Conservation (phyloP, 2,888 invertebrate genomes). For the Rhamnusium bicolor region DNA sequence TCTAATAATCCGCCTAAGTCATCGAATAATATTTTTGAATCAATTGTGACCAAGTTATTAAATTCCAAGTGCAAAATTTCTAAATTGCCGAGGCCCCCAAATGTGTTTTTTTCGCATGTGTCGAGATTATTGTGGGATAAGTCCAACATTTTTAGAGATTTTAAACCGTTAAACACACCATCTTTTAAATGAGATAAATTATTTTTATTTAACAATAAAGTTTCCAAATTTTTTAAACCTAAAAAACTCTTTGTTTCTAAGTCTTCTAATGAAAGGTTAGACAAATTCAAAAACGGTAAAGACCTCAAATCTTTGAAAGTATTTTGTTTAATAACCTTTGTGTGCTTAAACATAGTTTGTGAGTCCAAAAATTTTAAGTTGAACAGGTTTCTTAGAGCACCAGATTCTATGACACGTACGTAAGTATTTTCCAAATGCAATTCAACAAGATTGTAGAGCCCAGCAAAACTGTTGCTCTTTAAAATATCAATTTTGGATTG, state of each 20-base stretch:
- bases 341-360: conserved; percentile 30
- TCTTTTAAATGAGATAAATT: neutral
- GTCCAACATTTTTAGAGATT: neutral
- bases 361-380: conserved; percentile 24
- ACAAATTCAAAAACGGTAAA: conserved; percentile 20
- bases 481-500: conserved; percentile 20
- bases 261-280: neutral
- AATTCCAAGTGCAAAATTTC: neutral
- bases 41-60: neutral
- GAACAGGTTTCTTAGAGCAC: conserved; percentile 30
- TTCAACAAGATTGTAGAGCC: conserved; percentile 25
- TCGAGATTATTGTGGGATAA: neutral
- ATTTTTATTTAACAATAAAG: conserved; percentile 20
- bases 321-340: neutral
- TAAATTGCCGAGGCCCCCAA: neutral
- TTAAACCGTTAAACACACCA: neutral
- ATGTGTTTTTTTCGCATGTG: neutral
- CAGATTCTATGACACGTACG: neutral
- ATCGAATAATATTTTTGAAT: neutral
- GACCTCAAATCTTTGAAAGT: conserved; percentile 22
- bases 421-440: conserved; percentile 7
- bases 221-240: conserved; percentile 15
- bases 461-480: conserved; percentile 24
- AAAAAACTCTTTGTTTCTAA: conserved; percentile 21
- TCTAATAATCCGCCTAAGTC: conserved; percentile 17